Percentiles rank a stretch among this genome's conserved stretches.
phyloP scores from a whole-genome alignment of 2,888 invertebrate genomes.

The Drosophila melanosoma region DNA sequence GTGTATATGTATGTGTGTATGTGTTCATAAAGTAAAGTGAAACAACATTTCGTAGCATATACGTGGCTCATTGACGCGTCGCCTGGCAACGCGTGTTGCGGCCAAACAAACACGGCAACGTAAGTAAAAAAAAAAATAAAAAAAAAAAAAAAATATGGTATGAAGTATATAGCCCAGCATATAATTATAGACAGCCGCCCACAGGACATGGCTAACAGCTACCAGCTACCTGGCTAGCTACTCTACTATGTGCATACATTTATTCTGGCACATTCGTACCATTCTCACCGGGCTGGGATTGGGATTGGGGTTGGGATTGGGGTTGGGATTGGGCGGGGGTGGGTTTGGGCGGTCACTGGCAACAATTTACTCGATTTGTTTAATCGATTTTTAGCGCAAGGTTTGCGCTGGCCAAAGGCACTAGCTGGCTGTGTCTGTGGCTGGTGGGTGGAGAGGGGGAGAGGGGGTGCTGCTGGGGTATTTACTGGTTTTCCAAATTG shows the following conservation, averaged over 20 bases:
- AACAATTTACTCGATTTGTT: slow-evolving; percentile 80
- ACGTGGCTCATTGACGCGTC: slow-evolving; percentile 72
- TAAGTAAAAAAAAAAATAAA: slow-evolving; percentile 40
- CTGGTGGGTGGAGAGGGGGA: background rate
- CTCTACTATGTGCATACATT: slow-evolving; percentile 40
- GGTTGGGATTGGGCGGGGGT: slow-evolving; percentile 6
- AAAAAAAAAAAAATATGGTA: slow-evolving; percentile 1
- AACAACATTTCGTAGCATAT: slow-evolving; percentile 59
- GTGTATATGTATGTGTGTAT: background rate
- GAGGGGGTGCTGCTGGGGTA: background rate
- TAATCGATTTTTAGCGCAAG: slow-evolving; percentile 78
- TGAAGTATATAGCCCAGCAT: slow-evolving; percentile 43
- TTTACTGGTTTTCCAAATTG: slow-evolving; percentile 58
- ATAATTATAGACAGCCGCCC: slow-evolving; percentile 68
- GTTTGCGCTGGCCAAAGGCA: slow-evolving; percentile 6
- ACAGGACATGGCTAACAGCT: slow-evolving; percentile 28
- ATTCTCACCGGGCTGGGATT: slow-evolving; percentile 2
- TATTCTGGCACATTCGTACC: slow-evolving; percentile 49
- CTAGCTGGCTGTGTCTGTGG: slow-evolving; percentile 3
- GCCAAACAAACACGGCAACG: slow-evolving; percentile 67
- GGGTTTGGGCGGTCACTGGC: slow-evolving; percentile 43
- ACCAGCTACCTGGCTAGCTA: slow-evolving; percentile 4
- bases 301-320: slow-evolving; percentile 1
- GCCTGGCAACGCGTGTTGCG: slow-evolving; percentile 67
- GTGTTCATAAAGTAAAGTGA: slow-evolving; percentile 18